Conservation (phyloP, 1,140 invertebrate species). For the Calliopsis andreniformis region DNA sequence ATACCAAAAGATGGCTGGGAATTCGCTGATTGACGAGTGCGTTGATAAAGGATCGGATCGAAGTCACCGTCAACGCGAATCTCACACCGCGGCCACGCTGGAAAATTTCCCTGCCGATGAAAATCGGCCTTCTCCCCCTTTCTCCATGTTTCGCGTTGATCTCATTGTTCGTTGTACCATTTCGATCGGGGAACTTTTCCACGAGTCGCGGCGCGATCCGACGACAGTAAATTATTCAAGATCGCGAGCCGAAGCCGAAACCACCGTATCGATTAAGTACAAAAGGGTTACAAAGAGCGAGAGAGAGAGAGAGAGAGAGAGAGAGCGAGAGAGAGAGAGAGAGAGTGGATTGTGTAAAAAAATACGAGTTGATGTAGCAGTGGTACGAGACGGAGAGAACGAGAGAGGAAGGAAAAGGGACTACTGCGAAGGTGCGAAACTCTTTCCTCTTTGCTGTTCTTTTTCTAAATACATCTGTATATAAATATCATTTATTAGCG, state of each 20-base stretch:
- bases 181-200: not conserved
- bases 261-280: conserved; percentile 65
- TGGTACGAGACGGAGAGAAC: conserved; percentile 31
- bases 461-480: conserved; percentile 80
- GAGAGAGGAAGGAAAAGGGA: conserved; percentile 10
- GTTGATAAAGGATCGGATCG: conserved; percentile 30
- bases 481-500: conserved; percentile 79
- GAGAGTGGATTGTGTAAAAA: not conserved
- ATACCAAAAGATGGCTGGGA: conserved; percentile 32
- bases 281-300: conserved; percentile 55
- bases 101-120: not conserved
- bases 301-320: not conserved
- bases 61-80: not conserved
- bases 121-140: not conserved
- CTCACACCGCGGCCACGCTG: not conserved
- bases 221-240: conserved; percentile 49
- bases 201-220: not conserved
- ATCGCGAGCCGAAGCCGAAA: conserved; percentile 43
- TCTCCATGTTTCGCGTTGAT: not conserved
- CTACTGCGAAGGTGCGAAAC: conserved; percentile 30
- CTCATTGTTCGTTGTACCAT: not conserved
- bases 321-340: too few relatives aligned
- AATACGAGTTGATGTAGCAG: not conserved
- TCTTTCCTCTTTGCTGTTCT: conserved; percentile 72
- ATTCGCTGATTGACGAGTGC: conserved; percentile 19